A percentile compares a stretch with the other conserved stretches of the same genome.
Evolutionary conservation across 2,113 vertebrate genomes (phyloP).

Genomic region (Erythrolamprus reginae): DNA sequence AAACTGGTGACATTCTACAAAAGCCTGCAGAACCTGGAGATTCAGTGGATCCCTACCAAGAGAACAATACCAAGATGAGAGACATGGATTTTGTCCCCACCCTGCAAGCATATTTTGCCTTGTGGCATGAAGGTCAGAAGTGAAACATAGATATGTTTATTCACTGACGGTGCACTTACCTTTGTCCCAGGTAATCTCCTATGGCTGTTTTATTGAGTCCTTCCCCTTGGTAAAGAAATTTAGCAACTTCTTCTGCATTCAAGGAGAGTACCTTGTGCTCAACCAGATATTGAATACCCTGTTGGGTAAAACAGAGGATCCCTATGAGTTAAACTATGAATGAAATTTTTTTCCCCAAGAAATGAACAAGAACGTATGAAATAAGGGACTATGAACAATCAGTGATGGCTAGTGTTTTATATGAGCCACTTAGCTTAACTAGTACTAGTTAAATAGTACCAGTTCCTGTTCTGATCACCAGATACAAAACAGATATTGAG

Average conservation of each 20-base stretch:
- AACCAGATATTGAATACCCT: conserved; percentile 86
- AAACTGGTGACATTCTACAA: conserved; percentile 91
- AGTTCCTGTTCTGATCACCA: not conserved
- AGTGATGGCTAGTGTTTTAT: not conserved
- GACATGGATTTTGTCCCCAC: not conserved
- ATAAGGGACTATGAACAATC: not conserved
- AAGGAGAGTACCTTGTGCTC: conserved; percentile 77
- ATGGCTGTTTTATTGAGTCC: conserved; percentile 95
- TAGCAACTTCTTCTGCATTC: conserved; percentile 72
- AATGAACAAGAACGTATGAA: not conserved
- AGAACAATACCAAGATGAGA: not conserved
- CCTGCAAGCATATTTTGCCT: not conserved
- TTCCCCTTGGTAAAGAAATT: conserved; percentile 91
- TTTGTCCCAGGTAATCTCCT: conserved; percentile 88
- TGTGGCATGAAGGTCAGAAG: not conserved
- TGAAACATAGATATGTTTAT: not conserved
- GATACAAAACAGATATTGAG: not conserved
- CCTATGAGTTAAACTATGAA: not conserved
- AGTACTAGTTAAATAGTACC: not conserved
- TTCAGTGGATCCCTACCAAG: conserved; percentile 78
- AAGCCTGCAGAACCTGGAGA: conserved; percentile 87
- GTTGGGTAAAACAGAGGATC: not conserved
- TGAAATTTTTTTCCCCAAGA: not conserved
- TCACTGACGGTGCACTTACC: conserved; percentile 64
- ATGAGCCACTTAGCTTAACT: not conserved